Conservation (phyloP, 2,113 vertebrate species). For the Ranitomeya imitator region DNA sequence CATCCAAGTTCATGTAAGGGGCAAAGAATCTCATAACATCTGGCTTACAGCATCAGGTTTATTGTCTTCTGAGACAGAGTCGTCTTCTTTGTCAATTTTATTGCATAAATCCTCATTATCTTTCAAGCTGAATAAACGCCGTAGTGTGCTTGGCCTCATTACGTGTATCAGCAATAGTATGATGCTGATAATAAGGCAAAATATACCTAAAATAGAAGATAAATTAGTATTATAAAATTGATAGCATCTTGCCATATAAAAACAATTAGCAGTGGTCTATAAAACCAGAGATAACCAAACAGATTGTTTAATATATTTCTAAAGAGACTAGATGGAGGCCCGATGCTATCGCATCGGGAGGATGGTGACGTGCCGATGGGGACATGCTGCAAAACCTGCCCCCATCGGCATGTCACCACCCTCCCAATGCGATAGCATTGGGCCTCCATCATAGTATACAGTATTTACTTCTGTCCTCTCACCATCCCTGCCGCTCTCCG, state of each 20-base stretch:
- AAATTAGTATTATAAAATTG: not conserved
- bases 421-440: too few relatives aligned
- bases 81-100: slow-evolving; percentile 2
- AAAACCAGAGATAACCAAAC: not conserved
- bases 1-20: not conserved
- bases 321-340: too few relatives aligned
- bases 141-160: slow-evolving; percentile 72
- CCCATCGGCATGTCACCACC: too few relatives aligned
- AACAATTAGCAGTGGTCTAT: not conserved
- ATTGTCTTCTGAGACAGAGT: not conserved
- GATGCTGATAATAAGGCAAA: slow-evolving; percentile 79
- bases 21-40: not conserved
- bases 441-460: too few relatives aligned
- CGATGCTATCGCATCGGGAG: too few relatives aligned
- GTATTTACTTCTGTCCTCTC: too few relatives aligned
- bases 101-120: slow-evolving; percentile 61
- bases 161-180: slow-evolving; percentile 75
- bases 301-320: too few relatives aligned
- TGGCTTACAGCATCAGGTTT: not conserved
- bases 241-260: not conserved
- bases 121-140: slow-evolving; percentile 76
- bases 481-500: too few relatives aligned
- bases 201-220: slow-evolving; percentile 72
- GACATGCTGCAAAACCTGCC: too few relatives aligned
- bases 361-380: too few relatives aligned